Evolutionary conservation across 2,797 vertebrate genomes (phyloP), one percentile per base, ranked within the genome.

Genomic region (Microtus californicus): DNA sequence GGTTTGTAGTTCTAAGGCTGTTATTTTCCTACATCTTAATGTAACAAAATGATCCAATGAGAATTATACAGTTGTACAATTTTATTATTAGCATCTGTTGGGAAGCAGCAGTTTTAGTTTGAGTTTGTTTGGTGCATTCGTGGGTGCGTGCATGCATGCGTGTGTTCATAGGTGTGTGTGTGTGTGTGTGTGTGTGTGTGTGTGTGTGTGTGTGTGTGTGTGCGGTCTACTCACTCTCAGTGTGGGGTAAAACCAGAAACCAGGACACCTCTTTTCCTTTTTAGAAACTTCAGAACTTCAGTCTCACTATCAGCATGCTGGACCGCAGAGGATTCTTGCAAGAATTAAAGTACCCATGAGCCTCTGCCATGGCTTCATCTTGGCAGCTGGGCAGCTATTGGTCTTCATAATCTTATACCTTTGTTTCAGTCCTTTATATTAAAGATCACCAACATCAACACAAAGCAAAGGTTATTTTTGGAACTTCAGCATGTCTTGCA

Each of bases 401-500:
- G n/a, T 95, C 76, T 93, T 59, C 27, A 40, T 80, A 76, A 12
- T 31, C 17, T 65, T 67, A 71, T 21, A 5, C 4, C 13, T 82
- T 87, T 65, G 25, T 40, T 78, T 63, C 48, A 71, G 21, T 88
- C n/a, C 51, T 77, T 86, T 77, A 45, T 71, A 25, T 91, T 85
- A 94, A 40, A 91, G 43, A 90, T 19, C 25, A 34, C 14, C 4
- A 71, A 25, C 71, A 65, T 76, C 17, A 15, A 80, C 2, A 6
- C 45, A 79, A 91, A 94, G 29, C 21, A 74, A 89, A 95, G 56
- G 19, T 67, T 43, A 74, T 15, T 74, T 89, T 87, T 65, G 51
- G 34, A 88, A 89, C 59, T 92, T 90, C 65, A 73, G 29, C 17
- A 10, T 43, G 31, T 31, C 7, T 29, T 17, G 25, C 54, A 82